phyloP scores from a whole-genome alignment of 1,140 invertebrate species.

The Watersipora subatra region DNA sequence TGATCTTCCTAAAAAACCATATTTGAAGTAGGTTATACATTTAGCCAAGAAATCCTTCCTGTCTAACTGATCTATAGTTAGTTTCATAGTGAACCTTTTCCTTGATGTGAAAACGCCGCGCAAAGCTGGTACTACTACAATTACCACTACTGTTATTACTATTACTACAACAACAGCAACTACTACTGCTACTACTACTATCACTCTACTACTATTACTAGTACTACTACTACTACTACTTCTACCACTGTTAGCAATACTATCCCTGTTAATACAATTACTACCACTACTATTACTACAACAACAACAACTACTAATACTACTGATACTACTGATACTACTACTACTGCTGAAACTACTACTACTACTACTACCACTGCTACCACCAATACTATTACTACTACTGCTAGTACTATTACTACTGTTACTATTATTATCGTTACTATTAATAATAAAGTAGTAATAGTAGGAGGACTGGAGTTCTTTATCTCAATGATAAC shows the following conservation, averaged over 20 bases:
- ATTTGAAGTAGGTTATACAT: too few species aligned
- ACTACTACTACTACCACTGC: constrained; percentile 10
- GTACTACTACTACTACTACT: constrained; percentile 10
- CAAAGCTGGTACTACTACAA: neutral
- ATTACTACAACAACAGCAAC: neutral
- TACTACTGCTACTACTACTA: neutral
- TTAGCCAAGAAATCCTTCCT: too few species aligned
- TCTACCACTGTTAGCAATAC: constrained; percentile 8
- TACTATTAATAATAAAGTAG: constrained; percentile 12
- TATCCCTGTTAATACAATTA: constrained; percentile 3
- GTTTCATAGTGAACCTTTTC: too few species aligned
- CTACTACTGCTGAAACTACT: constrained; percentile 9
- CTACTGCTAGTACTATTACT: constrained; percentile 11
- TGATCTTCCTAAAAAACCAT: too few species aligned
- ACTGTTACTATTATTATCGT: constrained; percentile 9
- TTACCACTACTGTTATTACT: neutral
- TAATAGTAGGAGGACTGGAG: too few species aligned
- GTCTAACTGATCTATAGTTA: too few species aligned
- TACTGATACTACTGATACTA: constrained; percentile 7
- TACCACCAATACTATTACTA: constrained; percentile 4
- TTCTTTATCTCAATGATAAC: too few species aligned
- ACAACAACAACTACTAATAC: constrained; percentile 8
- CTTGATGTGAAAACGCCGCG: too few species aligned
- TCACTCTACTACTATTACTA: too few species aligned
- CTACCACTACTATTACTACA: constrained; percentile 9